These are phyloP conservation scores for Acanthacorydalis orientalis DNA, from an alignment of 2,888 invertebrate genomes.

Conservation along the genomic window DNA sequence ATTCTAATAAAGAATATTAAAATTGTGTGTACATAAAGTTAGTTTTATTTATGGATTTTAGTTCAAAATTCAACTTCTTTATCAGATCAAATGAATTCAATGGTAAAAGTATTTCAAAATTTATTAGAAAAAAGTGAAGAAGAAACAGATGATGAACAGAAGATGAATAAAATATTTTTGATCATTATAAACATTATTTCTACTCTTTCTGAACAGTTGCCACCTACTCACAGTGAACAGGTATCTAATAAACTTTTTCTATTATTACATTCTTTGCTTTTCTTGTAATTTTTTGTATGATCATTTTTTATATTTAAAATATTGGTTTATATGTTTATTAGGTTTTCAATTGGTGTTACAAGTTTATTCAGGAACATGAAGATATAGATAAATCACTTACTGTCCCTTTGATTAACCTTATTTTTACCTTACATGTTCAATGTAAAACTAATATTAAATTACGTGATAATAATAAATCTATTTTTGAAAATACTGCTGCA, in stretches of 20 bases:
- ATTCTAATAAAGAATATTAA: too few species aligned
- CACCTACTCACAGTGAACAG: constrained; percentile 15
- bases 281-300: not conserved
- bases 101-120: constrained; percentile 19
- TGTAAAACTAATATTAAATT: constrained; percentile 20
- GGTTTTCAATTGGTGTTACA: constrained; percentile 25
- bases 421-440: constrained; percentile 21
- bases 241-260: constrained; percentile 11
- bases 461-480: constrained; percentile 3
- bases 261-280: too few species aligned
- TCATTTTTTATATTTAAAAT: not conserved
- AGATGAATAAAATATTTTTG: constrained; percentile 19
- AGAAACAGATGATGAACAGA: constrained; percentile 19
- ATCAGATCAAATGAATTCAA: constrained; percentile 11
- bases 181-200: constrained; percentile 18
- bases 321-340: constrained; percentile 12
- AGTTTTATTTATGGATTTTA: too few species aligned
- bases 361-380: constrained; percentile 19
- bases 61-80: constrained; percentile 9
- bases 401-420: constrained; percentile 20
- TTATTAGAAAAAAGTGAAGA: constrained; percentile 20
- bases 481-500: constrained; percentile 26
- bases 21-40: too few species aligned
- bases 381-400: constrained; percentile 17
- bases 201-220: constrained; percentile 16